Evolutionary conservation across 2,888 invertebrate genomes (phyloP).

Genomic region (Limnephilus rhombicus): DNA sequence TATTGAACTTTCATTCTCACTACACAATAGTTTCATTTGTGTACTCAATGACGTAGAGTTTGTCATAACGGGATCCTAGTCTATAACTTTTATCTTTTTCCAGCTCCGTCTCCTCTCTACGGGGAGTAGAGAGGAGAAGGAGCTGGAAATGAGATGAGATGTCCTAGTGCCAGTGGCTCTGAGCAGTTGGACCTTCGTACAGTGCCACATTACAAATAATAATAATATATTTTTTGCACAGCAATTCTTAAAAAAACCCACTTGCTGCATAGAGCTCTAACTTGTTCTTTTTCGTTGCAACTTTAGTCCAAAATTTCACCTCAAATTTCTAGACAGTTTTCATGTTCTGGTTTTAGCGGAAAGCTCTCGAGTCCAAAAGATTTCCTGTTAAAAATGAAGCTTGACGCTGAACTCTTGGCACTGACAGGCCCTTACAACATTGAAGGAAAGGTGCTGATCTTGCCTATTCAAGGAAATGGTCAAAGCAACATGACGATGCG

Average conservation of each 20-base stretch:
- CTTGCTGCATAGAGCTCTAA: neutral
- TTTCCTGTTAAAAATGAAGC: slow-evolving; percentile 59
- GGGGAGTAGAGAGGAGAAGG: too few species aligned
- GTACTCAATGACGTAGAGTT: too few species aligned
- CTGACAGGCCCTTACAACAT: slow-evolving; percentile 70
- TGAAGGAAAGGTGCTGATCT: slow-evolving; percentile 72
- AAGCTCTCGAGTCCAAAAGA: slow-evolving; percentile 60
- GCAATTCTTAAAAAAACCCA: neutral
- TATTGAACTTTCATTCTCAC: too few species aligned
- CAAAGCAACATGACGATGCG: slow-evolving; percentile 67
- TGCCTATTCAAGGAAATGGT: slow-evolving; percentile 74
- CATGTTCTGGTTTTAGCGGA: slow-evolving; percentile 59
- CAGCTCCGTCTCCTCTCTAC: too few species aligned
- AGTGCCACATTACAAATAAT: too few species aligned
- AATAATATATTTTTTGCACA: too few species aligned
- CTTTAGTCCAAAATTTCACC: neutral
- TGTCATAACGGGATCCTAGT: too few species aligned
- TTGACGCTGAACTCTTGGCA: slow-evolving; percentile 55
- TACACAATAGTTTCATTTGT: too few species aligned
- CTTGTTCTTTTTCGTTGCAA: neutral
- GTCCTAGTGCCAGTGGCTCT: too few species aligned
- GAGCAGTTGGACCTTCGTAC: too few species aligned
- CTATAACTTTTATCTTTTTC: too few species aligned
- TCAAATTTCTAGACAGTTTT: neutral
- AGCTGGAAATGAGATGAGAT: too few species aligned